phyloP scores from a whole-genome alignment of 2,888 invertebrate species.

The Candidula unifasciata region DNA sequence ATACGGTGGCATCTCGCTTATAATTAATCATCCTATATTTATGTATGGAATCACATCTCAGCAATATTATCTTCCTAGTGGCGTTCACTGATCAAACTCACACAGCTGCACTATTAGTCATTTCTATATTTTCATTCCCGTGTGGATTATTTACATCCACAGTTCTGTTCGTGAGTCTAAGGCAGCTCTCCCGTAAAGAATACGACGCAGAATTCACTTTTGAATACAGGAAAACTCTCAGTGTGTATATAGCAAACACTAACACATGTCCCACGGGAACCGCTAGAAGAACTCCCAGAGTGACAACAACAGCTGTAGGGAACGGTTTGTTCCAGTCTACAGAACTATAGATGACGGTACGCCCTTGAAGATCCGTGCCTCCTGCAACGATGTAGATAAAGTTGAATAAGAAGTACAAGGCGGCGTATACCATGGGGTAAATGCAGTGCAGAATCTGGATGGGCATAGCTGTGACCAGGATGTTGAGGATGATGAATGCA shows the following conservation, averaged over 20 bases:
- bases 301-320: conserved; percentile 31
- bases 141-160: background rate
- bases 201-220: background rate
- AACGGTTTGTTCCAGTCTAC: conserved; percentile 56
- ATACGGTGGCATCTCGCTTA: no score
- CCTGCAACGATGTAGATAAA: conserved; percentile 55
- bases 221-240: conserved; percentile 32
- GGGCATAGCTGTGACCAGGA: conserved; percentile 61
- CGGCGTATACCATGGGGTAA: conserved; percentile 58
- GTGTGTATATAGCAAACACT: conserved; percentile 28
- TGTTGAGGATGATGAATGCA: conserved; percentile 64
- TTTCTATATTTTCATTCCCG: background rate
- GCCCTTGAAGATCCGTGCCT: conserved; percentile 55
- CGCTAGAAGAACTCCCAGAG: conserved; percentile 19
- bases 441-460: conserved; percentile 62
- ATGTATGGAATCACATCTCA: no score
- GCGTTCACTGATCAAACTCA: no score
- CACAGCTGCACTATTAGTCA: background rate
- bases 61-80: no score
- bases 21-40: no score
- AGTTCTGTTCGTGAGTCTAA: background rate
- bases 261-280: conserved; percentile 20
- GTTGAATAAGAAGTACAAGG: conserved; percentile 57
- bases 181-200: background rate
- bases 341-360: conserved; percentile 56